Conservation (phyloP, 2,797 vertebrate species). For the Vespertilio murinus region DNA sequence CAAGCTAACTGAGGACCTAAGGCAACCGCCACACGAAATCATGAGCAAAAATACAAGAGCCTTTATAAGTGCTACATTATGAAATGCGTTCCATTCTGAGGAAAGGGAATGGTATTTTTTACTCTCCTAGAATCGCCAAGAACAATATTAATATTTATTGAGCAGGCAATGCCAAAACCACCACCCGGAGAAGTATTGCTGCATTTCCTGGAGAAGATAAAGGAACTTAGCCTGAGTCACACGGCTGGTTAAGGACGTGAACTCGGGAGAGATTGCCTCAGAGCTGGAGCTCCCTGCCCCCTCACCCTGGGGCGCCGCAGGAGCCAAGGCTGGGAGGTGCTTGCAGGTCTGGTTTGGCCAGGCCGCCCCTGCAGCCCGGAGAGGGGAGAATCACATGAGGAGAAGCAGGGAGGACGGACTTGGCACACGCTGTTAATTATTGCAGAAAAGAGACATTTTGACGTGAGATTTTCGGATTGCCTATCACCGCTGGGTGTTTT, state of each 20-base stretch:
- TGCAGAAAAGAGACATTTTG: neutral
- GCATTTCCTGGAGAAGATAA: neutral
- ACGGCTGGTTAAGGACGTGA: neutral
- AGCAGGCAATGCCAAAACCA: neutral
- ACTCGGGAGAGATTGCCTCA: neutral
- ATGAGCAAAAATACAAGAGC: neutral
- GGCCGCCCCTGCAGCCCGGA: neutral
- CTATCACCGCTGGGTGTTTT: neutral
- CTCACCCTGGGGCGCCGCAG: neutral
- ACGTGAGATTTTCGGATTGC: neutral
- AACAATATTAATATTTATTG: neutral
- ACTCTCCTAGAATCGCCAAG: neutral
- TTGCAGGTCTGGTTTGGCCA: rapidly evolving
- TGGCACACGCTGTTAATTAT: neutral
- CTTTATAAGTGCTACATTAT: neutral
- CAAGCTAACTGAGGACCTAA: neutral
- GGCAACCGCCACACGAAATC: neutral
- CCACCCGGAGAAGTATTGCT: neutral
- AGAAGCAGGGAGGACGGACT: neutral
- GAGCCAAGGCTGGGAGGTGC: neutral
- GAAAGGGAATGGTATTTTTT: neutral
- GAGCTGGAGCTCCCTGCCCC: neutral
- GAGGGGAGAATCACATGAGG: rapidly evolving
- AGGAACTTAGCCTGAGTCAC: neutral
- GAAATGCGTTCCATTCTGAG: neutral